Evolutionary conservation across 2,888 invertebrate species (phyloP).

Genomic region (Acholoe squamosa): DNA sequence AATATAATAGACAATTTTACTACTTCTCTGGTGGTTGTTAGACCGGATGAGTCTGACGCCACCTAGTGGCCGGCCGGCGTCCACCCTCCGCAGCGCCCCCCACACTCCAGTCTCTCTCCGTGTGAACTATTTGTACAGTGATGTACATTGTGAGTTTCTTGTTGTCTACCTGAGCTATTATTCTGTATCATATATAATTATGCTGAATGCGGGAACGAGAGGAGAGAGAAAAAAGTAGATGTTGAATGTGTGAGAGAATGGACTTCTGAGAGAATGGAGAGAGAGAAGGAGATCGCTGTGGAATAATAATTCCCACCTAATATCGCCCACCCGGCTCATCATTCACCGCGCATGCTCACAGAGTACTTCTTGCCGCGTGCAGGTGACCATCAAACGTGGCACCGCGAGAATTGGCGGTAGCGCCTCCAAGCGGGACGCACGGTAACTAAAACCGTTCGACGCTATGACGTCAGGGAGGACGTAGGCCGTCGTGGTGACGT

Average conservation of each 20-base stretch:
- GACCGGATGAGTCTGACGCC: too few relatives aligned
- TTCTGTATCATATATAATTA: constrained; percentile 24
- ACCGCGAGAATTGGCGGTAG: not conserved
- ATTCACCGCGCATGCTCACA: not conserved
- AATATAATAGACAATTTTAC: too few relatives aligned
- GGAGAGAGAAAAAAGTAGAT: too few relatives aligned
- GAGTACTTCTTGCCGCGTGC: not conserved
- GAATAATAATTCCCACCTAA: not conserved
- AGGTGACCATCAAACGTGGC: not conserved
- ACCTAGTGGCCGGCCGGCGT: too few relatives aligned
- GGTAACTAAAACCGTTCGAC: too few relatives aligned
- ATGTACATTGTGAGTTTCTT: not conserved
- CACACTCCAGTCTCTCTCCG: too few relatives aligned
- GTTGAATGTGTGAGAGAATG: too few relatives aligned
- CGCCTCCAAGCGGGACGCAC: not conserved
- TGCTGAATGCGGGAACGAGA: not conserved
- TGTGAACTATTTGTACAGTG: too few relatives aligned
- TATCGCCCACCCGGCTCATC: too few relatives aligned
- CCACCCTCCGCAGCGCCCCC: too few relatives aligned
- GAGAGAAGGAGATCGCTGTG: constrained; percentile 1
- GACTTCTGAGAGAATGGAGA: not conserved
- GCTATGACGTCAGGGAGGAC: too few relatives aligned
- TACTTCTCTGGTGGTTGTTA: too few relatives aligned
- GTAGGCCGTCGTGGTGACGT: not conserved
- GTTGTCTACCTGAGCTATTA: constrained; percentile 20